These are phyloP conservation scores for Ceratitis capitata DNA, from an alignment of 1,140 invertebrate genomes.

Conservation along the genomic window DNA sequence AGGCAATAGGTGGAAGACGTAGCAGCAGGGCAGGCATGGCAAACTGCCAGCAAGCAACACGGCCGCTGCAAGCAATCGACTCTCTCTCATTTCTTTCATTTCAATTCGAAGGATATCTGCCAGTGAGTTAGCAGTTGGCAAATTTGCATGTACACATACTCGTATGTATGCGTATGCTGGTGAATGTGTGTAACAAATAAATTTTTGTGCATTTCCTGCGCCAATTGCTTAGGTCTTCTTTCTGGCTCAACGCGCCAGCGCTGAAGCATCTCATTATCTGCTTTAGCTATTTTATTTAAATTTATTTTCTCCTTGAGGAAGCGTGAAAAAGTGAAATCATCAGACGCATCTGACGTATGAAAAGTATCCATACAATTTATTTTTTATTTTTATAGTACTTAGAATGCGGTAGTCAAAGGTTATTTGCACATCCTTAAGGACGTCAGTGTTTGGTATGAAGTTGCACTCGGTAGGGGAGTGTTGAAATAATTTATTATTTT, in stretches of 20 bases:
- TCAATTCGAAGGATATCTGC: constrained; percentile 13
- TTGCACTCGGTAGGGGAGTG: neutral
- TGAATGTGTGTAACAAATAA: neutral
- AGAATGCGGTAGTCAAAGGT: neutral
- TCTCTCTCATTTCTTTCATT: neutral
- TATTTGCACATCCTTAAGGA: neutral
- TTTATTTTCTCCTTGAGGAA: constrained; percentile 1
- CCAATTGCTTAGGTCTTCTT: constrained; percentile 1
- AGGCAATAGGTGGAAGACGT: constrained; percentile 4
- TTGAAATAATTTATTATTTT: neutral
- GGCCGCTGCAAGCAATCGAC: neutral
- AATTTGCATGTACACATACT: neutral
- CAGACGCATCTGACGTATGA: neutral
- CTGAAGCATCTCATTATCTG: constrained; percentile 31
- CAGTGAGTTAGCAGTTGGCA: constrained; percentile 18
- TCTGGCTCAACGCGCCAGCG: neutral
- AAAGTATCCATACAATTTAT: neutral
- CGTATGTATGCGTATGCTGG: neutral
- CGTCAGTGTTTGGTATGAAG: neutral
- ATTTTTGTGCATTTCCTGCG: constrained; percentile 30
- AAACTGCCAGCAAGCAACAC: neutral
- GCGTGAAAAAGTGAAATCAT: constrained; percentile 1
- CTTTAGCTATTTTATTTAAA: constrained; percentile 32
- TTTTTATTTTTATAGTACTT: neutral
- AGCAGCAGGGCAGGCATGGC: too few relatives aligned